Percentiles rank a stretch among this genome's conserved stretches.
phyloP scores from a whole-genome alignment of 2,888 invertebrate species.

The Erebia palarica region DNA sequence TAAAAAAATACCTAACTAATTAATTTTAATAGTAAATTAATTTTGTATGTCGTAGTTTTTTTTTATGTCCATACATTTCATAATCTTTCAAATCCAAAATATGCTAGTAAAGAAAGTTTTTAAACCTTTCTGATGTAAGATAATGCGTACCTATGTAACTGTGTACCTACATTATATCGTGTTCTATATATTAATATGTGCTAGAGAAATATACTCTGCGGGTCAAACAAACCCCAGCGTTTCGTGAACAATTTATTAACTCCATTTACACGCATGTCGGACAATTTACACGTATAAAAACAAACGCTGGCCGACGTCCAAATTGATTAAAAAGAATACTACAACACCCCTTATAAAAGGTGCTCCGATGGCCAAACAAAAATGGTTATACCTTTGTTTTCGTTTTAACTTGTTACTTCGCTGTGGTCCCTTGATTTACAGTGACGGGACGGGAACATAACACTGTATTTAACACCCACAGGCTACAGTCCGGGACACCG shows the following conservation, averaged over 20 bases:
- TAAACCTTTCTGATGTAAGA: too few species aligned
- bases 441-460: constrained; percentile 38
- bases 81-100: too few species aligned
- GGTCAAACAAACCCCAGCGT: constrained; percentile 14
- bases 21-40: too few species aligned
- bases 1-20: too few species aligned
- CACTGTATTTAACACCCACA: constrained; percentile 42
- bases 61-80: too few species aligned
- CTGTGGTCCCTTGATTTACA: constrained; percentile 42
- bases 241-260: constrained; percentile 26
- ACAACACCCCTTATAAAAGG: constrained; percentile 34
- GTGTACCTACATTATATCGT: not conserved
- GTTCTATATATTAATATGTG: not conserved
- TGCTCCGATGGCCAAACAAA: constrained; percentile 36
- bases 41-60: too few species aligned
- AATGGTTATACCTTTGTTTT: constrained; percentile 27
- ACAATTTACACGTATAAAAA: constrained; percentile 32
- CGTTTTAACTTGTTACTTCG: constrained; percentile 35
- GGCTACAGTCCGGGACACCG: constrained; percentile 23
- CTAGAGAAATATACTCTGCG: constrained; percentile 10
- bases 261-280: constrained; percentile 33
- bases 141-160: too few species aligned
- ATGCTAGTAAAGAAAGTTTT: too few species aligned
- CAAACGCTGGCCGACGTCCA: constrained; percentile 26
- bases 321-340: constrained; percentile 31